Evolutionary conservation across 2,113 vertebrate genomes (phyloP).

Genomic region (Forbesichthys papilliferus): DNA sequence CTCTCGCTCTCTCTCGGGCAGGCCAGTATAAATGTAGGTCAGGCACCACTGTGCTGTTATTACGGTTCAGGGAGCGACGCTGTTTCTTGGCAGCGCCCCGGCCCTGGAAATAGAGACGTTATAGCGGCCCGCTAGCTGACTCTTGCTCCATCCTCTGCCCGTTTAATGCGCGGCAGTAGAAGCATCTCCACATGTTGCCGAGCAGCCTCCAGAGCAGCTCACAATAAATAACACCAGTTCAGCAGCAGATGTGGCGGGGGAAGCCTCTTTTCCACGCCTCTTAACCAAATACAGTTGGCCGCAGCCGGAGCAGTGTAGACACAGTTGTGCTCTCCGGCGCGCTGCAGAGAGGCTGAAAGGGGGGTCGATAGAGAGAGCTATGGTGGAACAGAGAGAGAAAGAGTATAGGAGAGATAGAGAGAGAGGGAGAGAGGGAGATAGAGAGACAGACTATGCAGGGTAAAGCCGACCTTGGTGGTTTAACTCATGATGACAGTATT

Average conservation of each 20-base stretch:
- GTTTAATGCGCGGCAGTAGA: conserved; percentile 64
- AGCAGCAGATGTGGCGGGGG: conserved; percentile 63
- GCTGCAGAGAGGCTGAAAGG: conserved; percentile 29
- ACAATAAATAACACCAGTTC: conserved; percentile 65
- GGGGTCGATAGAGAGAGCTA: conserved; percentile 20
- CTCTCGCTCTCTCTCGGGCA: conserved; percentile 32
- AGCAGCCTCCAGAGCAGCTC: conserved; percentile 61
- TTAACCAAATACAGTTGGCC: conserved; percentile 61
- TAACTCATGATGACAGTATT: conserved; percentile 71
- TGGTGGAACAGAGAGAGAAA: background rate
- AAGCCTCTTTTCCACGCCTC: conserved; percentile 65
- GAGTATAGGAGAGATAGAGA: conserved; percentile 4
- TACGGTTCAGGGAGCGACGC: conserved; percentile 15
- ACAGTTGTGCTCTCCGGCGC: conserved; percentile 21
- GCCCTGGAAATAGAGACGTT: background rate
- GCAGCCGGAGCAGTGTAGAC: conserved; percentile 23
- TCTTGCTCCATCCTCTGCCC: conserved; percentile 40
- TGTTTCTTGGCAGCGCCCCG: conserved; percentile 33
- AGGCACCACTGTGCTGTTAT: conserved; percentile 34
- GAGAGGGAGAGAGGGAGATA: conserved; percentile 14
- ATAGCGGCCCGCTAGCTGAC: conserved; percentile 9
- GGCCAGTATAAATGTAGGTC: conserved; percentile 37
- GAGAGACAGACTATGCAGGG: conserved; percentile 31
- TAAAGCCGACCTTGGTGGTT: conserved; percentile 49
- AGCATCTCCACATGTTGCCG: conserved; percentile 63